Evolutionary conservation across 2,113 vertebrate genomes (phyloP), one percentile per base, ranked within the genome.

Genomic region (Aegypius monachus): DNA sequence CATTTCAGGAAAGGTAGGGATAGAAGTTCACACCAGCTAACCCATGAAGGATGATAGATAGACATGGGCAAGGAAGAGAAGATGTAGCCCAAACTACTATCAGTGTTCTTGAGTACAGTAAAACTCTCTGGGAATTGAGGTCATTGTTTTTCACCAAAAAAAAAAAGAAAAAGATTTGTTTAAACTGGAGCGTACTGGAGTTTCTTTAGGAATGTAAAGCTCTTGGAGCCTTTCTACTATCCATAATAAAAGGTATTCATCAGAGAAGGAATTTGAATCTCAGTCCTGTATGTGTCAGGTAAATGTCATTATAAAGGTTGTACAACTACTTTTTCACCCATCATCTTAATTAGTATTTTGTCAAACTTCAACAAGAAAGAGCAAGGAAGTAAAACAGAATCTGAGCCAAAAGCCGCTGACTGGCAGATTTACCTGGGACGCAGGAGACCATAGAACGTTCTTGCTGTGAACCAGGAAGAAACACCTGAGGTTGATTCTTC

Each of bases 401-500:
- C 23, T 68, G 31, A 77, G 36, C 27, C 36, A 90, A 85, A 95
- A 90, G 11, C 53, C 42, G 21, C 10, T 62, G 52, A 45, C 6
- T 20, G 50, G 17, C 82, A 20, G 75, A 61, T 82, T 79, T 79
- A 79, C 10, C 40, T 23, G 12, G 21, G 48, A 88, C 47, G 62
- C 45, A 71, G 47, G 58, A 91, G 16, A 48, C 13, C 0, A 0
- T 9, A 52, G 25, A 12, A 81, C 0, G 0, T 75, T 93, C 34
- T 82, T 80, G 40, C 48, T 90, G 45, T 73, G 59, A 77, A 75
- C 10, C 34, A 77, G 45, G 23, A 56, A 68, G 59, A 90, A 83
- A 29, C 21, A 73, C 13, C 14, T 50, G 36, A 73, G 17, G 22
- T 23, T 81, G 21, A 9, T 70, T 93, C 47, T 29, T 63, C n/a